phyloP scores from a whole-genome alignment of 2,888 invertebrate species.

The Scaptomyza reducta region DNA sequence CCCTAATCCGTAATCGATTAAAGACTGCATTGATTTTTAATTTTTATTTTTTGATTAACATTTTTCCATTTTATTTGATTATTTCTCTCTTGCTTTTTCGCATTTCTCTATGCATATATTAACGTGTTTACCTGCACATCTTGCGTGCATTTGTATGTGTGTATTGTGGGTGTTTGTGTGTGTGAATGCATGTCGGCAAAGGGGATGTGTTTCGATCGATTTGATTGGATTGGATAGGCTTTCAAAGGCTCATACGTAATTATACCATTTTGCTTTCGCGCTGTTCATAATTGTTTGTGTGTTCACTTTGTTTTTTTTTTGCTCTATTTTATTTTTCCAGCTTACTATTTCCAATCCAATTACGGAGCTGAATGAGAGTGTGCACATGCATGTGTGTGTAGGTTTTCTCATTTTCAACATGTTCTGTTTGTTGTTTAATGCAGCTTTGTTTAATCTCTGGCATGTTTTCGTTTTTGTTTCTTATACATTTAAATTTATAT shows the following conservation, averaged over 20 bases:
- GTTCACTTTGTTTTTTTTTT: slow-evolving; percentile 11
- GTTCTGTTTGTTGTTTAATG: slow-evolving; percentile 44
- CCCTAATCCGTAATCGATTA: slow-evolving; percentile 7
- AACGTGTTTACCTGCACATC: slow-evolving; percentile 66
- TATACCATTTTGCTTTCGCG: slow-evolving; percentile 64
- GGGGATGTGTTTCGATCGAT: slow-evolving; percentile 31
- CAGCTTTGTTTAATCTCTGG: slow-evolving; percentile 59
- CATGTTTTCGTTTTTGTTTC: slow-evolving; percentile 31
- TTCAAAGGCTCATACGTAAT: slow-evolving; percentile 75
- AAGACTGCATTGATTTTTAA: slow-evolving; percentile 30
- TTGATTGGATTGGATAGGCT: slow-evolving; percentile 72
- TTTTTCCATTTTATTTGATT: slow-evolving; percentile 79
- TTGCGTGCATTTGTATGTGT: slow-evolving; percentile 32
- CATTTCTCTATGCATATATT: slow-evolving; percentile 73
- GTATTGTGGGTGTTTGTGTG: slow-evolving; percentile 25
- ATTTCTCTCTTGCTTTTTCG: slow-evolving; percentile 68
- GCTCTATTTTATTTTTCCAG: slow-evolving; percentile 22
- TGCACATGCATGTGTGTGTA: slow-evolving; percentile 14
- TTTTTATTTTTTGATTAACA: slow-evolving; percentile 74
- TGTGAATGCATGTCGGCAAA: slow-evolving; percentile 21
- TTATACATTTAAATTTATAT: slow-evolving; percentile 50
- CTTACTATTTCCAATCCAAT: slow-evolving; percentile 57
- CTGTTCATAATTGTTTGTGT: slow-evolving; percentile 53
- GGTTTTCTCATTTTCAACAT: slow-evolving; percentile 47
- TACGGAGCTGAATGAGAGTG: slow-evolving; percentile 17